Percentiles rank a stretch among this genome's conserved stretches.
Evolutionary conservation across 2,888 invertebrate species (phyloP).

Genomic region (Caenorhabditis sp.): DNA sequence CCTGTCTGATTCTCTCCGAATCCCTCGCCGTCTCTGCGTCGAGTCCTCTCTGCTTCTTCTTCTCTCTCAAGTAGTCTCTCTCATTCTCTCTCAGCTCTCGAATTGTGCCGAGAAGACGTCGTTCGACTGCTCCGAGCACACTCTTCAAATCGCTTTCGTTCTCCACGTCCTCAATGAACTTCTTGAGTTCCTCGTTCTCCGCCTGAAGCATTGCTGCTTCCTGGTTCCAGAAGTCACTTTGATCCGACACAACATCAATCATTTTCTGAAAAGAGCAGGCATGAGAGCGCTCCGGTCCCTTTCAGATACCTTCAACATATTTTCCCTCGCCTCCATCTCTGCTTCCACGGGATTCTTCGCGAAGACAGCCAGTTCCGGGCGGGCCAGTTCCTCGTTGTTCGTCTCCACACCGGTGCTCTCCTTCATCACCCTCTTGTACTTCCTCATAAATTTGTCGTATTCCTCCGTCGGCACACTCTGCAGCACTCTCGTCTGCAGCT

Average conservation of each 20-base stretch:
- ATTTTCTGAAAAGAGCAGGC: slow-evolving; percentile 65
- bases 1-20: slow-evolving; percentile 25
- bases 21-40: slow-evolving; percentile 41
- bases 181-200: slow-evolving; percentile 71
- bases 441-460: slow-evolving; percentile 63
- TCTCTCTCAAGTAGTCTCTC: slow-evolving; percentile 61
- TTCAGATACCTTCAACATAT: slow-evolving; percentile 55
- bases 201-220: slow-evolving; percentile 65
- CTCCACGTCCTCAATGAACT: slow-evolving; percentile 73
- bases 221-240: slow-evolving; percentile 69
- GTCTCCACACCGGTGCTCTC: slow-evolving; percentile 38
- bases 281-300: no score
- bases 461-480: slow-evolving; percentile 69
- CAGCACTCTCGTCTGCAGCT: slow-evolving; percentile 69
- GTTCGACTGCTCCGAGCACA: slow-evolving; percentile 72
- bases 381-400: slow-evolving; percentile 34
- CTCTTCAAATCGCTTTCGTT: slow-evolving; percentile 73
- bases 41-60: slow-evolving; percentile 46
- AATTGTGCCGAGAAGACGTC: slow-evolving; percentile 72
- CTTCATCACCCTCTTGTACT: slow-evolving; percentile 64
- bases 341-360: slow-evolving; percentile 15
- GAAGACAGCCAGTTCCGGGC: slow-evolving; percentile 18
- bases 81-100: slow-evolving; percentile 71
- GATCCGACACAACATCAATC: slow-evolving; percentile 66
- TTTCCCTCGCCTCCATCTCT: slow-evolving; percentile 39